Conservation (phyloP, 2,888 invertebrate species). For the Rhagonycha fulva region DNA sequence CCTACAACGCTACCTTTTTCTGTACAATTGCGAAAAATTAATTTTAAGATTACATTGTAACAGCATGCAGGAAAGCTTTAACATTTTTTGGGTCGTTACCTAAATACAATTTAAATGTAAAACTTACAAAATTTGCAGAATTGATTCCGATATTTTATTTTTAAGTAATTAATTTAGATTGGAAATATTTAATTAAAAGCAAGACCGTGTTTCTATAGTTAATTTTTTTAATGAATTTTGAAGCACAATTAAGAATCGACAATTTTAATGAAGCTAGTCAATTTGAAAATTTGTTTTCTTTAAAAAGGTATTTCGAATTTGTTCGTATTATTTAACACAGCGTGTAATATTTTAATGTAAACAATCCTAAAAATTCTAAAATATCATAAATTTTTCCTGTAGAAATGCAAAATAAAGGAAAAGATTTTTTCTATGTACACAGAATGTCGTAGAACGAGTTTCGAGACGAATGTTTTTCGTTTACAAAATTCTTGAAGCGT, state of each 20-base stretch:
- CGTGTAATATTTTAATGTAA: background rate
- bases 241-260: background rate
- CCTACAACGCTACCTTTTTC: background rate
- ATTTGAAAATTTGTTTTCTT: background rate
- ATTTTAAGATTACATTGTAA: background rate
- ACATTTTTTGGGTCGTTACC: background rate
- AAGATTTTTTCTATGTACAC: background rate
- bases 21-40: background rate
- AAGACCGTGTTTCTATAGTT: background rate
- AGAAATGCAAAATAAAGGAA: background rate
- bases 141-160: background rate
- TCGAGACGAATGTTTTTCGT: conserved; percentile 1
- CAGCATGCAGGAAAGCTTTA: background rate
- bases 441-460: background rate
- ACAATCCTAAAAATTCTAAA: background rate
- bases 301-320: background rate
- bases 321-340: background rate
- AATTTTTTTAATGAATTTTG: background rate
- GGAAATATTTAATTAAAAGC: background rate
- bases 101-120: background rate
- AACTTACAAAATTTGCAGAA: background rate
- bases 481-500: conserved; percentile 18
- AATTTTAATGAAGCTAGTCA: background rate
- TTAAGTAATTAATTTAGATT: background rate
- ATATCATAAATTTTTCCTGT: background rate